Percentiles rank a stretch among this genome's conserved stretches.
phyloP scores from a whole-genome alignment of 2,888 invertebrate species.

The Hypsopygia costalis region DNA sequence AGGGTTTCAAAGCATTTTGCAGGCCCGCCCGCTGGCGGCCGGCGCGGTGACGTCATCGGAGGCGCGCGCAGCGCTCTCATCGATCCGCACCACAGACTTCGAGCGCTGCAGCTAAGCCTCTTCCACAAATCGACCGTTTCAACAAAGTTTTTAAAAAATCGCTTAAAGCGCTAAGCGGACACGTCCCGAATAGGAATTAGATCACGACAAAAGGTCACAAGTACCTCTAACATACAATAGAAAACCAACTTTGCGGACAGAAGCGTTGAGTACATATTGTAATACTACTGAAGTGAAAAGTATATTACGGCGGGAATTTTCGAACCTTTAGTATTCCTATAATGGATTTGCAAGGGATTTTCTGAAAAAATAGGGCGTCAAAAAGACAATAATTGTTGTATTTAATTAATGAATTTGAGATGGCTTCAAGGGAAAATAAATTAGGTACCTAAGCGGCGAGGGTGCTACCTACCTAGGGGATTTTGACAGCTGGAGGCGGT shows the following conservation, averaged over 20 bases:
- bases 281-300: slow-evolving; percentile 4
- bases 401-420: no score
- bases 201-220: slow-evolving; percentile 37
- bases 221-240: slow-evolving; percentile 22
- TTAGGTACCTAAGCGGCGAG: no score
- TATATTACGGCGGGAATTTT: slow-evolving; percentile 8
- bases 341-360: no score
- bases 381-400: no score
- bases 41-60: slow-evolving; percentile 61
- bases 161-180: slow-evolving; percentile 44
- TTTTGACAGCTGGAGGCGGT: no score
- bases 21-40: slow-evolving; percentile 51
- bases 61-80: slow-evolving; percentile 69
- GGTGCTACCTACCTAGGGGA: no score
- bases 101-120: slow-evolving; percentile 50
- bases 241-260: slow-evolving; percentile 26
- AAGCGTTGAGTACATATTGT: slow-evolving; percentile 18
- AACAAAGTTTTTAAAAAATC: slow-evolving; percentile 20
- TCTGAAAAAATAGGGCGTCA: no score
- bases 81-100: slow-evolving; percentile 53
- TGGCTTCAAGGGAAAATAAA: no score
- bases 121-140: slow-evolving; percentile 1
- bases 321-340: slow-evolving; percentile 13
- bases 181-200: slow-evolving; percentile 21
- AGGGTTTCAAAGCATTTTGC: slow-evolving; percentile 48